Percentiles rank a stretch among this genome's conserved stretches.
Conservation (phyloP, 2,113 vertebrate species). For the Triplophysa siluroides region DNA sequence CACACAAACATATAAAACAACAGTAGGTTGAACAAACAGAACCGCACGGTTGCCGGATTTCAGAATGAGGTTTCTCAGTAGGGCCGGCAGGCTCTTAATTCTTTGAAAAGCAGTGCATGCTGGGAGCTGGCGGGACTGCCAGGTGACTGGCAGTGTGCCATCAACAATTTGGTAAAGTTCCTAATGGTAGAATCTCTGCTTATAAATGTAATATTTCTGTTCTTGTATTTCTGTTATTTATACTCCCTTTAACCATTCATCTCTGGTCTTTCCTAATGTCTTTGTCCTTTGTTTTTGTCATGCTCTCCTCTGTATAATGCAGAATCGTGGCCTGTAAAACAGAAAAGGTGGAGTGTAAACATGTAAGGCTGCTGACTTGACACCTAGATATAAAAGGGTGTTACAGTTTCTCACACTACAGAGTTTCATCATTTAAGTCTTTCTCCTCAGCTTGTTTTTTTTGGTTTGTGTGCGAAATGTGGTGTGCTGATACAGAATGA, state of each 20-base stretch:
- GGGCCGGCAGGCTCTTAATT: constrained; percentile 5
- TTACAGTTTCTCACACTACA: not conserved
- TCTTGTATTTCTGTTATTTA: not conserved
- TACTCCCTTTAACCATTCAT: not conserved
- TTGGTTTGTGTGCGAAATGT: no score
- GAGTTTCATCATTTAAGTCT: not conserved
- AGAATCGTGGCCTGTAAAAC: constrained; percentile 69
- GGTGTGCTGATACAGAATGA: no score
- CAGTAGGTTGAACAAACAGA: constrained; percentile 15
- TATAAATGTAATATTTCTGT: not conserved
- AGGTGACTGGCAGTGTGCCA: constrained; percentile 7
- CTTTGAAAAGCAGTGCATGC: not conserved
- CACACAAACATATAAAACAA: constrained; percentile 10
- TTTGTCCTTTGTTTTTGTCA: constrained; percentile 51
- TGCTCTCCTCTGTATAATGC: constrained; percentile 67
- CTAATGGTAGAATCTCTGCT: not conserved
- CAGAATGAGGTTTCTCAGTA: not conserved
- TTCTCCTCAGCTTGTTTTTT: no score
- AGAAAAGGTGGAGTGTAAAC: constrained; percentile 42
- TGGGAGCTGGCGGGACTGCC: not conserved
- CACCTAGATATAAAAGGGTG: not conserved
- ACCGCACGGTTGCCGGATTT: not conserved
- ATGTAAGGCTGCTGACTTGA: not conserved
- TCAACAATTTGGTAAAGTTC: not conserved
- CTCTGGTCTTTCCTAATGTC: not conserved